Conservation (phyloP, 1,140 invertebrate genomes). For the Vanessa tameamea region DNA sequence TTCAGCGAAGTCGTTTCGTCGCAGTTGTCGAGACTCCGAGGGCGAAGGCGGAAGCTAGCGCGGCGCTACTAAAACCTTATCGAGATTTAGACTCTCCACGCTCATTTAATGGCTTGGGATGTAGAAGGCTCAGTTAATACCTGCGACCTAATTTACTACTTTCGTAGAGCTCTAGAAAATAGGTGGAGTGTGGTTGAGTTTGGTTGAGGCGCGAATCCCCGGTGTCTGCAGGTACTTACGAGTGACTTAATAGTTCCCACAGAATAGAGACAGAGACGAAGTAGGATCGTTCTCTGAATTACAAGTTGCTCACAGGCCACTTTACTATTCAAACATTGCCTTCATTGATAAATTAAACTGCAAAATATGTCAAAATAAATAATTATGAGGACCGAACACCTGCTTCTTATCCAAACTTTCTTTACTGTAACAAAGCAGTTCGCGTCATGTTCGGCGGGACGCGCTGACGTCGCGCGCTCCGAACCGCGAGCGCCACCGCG, state of each 20-base stretch:
- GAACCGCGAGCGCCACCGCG: not conserved
- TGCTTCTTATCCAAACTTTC: no score
- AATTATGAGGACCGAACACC: no score
- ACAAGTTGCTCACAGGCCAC: not conserved
- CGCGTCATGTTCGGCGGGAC: not conserved
- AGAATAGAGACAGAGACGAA: constrained; percentile 5
- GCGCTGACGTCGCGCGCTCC: not conserved
- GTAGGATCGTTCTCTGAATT: not conserved
- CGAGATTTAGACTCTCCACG: not conserved
- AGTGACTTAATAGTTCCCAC: constrained; percentile 5
- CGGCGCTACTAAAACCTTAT: constrained; percentile 15
- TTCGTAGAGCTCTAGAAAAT: constrained; percentile 21
- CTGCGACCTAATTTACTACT: constrained; percentile 27
- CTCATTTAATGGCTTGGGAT: constrained; percentile 7
- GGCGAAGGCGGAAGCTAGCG: constrained; percentile 1
- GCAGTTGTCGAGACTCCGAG: constrained; percentile 1
- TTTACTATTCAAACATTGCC: no score
- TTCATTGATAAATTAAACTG: no score
- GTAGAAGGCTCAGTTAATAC: constrained; percentile 15
- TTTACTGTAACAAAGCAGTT: no score
- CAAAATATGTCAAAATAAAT: no score
- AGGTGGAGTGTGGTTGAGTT: not conserved
- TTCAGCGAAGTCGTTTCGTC: not conserved
- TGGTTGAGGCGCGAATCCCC: constrained; percentile 18
- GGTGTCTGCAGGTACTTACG: constrained; percentile 13